Conservation (phyloP, 37 sponge, comb jelly and placozoan genomes). For the Ianthella basta region DNA sequence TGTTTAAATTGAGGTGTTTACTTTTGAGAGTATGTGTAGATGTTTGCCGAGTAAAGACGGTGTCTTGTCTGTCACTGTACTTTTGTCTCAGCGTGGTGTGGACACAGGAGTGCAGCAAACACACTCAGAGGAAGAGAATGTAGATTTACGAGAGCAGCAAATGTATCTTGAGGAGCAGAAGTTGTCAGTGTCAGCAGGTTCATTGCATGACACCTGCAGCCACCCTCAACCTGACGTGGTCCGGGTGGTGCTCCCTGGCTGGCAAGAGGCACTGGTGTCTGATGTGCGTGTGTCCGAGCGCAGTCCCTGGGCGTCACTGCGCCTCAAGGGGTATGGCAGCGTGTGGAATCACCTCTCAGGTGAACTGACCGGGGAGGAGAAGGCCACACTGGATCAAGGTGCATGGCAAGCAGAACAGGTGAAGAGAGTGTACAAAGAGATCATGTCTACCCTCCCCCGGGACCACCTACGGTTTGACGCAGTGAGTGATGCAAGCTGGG, state of each 20-base stretch:
- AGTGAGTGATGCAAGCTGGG: conserved; percentile 31
- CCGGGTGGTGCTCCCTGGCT: neutral
- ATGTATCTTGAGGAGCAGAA: no score
- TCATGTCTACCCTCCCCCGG: conserved; percentile 60
- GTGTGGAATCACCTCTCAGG: conserved; percentile 76
- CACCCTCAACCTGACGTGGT: conserved; percentile 20
- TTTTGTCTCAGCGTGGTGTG: no score
- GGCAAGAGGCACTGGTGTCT: conserved; percentile 38
- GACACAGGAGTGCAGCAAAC: no score
- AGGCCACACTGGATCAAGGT: conserved; percentile 66
- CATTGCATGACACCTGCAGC: no score
- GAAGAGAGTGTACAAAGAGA: conserved; percentile 67
- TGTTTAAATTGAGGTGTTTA: no score
- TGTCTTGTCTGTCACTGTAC: no score
- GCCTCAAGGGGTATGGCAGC: conserved; percentile 49
- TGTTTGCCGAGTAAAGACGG: no score
- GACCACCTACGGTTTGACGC: conserved; percentile 62
- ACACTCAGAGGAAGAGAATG: no score
- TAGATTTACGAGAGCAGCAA: no score
- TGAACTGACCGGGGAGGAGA: conserved; percentile 61
- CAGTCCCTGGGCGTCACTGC: conserved; percentile 50
- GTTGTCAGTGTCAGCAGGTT: no score
- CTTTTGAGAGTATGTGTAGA: no score
- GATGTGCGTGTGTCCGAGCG: conserved; percentile 82
- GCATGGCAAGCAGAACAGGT: conserved; percentile 70